Percentiles rank a stretch among this genome's conserved stretches.
These are phyloP conservation scores for Ceratosolen solmsi DNA, from an alignment of 1,140 invertebrate genomes.

Conservation along the genomic window DNA sequence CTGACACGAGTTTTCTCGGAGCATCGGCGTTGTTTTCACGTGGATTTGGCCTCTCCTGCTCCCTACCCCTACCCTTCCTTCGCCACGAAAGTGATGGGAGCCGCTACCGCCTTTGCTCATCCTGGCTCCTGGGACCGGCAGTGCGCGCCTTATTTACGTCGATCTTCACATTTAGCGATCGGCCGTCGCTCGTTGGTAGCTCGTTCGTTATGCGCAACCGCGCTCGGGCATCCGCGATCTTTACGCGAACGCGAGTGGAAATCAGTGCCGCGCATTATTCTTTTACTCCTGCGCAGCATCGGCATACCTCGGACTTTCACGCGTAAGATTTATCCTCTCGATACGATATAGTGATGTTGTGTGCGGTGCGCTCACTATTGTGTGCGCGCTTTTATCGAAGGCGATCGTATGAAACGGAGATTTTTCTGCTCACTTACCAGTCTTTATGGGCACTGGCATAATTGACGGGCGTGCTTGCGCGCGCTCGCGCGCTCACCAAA, in stretches of 20 bases:
- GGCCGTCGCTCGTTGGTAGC: no score
- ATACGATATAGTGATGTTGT: not conserved
- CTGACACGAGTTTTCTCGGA: not conserved
- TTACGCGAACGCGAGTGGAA: not conserved
- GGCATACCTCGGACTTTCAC: not conserved
- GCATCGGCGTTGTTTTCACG: not conserved
- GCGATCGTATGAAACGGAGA: not conserved
- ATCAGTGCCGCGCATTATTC: not conserved
- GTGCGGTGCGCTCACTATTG: not conserved
- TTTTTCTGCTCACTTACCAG: not conserved
- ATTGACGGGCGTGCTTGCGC: not conserved
- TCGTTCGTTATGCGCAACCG: not conserved
- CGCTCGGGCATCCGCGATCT: not conserved
- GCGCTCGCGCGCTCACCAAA: no score
- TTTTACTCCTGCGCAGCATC: not conserved
- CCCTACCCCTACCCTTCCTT: no score
- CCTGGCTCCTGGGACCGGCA: not conserved
- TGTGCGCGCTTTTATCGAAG: not conserved
- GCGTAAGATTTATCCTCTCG: not conserved
- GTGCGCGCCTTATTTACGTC: not conserved
- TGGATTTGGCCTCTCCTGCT: no score
- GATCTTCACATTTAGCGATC: no score
- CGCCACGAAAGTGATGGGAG: no score
- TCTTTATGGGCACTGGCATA: not conserved
- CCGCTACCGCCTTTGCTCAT: no score